These are phyloP conservation scores for Troides oblongomaculatus DNA, from an alignment of 2,888 invertebrate species.

Conservation along the genomic window DNA sequence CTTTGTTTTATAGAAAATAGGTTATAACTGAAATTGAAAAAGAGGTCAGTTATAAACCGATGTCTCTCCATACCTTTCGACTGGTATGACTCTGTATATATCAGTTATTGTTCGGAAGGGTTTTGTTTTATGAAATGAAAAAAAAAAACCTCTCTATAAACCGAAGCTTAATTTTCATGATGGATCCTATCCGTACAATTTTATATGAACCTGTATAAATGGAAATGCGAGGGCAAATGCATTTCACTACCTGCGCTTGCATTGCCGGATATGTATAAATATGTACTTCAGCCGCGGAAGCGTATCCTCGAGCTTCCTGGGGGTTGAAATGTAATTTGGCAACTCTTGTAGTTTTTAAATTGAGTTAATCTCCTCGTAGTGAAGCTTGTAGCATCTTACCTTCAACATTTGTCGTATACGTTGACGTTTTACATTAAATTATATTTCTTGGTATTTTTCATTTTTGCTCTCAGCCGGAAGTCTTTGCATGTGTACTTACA, in stretches of 20 bases:
- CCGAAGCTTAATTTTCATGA: not conserved
- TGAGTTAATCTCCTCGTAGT: not conserved
- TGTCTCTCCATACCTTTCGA: not conserved
- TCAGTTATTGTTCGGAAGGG: not conserved
- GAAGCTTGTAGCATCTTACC: not conserved
- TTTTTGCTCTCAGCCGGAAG: not conserved
- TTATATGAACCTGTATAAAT: constrained; percentile 5
- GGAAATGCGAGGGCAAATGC: constrained; percentile 20
- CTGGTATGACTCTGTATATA: not conserved
- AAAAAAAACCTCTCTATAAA: not conserved
- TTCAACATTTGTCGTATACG: not conserved
- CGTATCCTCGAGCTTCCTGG: constrained; percentile 19
- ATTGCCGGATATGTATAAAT: constrained; percentile 29
- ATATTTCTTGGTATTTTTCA: not conserved
- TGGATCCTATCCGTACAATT: not conserved
- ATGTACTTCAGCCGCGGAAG: constrained; percentile 20
- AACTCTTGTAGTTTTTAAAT: constrained; percentile 21
- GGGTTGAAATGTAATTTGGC: constrained; percentile 25
- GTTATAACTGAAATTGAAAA: not conserved
- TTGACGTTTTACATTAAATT: not conserved
- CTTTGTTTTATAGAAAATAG: too few relatives aligned
- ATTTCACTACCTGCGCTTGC: constrained; percentile 21
- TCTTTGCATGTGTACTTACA: not conserved
- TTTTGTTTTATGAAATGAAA: constrained; percentile 1
- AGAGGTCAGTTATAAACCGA: not conserved